Conservation (phyloP, 2,113 vertebrate species). For the Bos javanicus region DNA sequence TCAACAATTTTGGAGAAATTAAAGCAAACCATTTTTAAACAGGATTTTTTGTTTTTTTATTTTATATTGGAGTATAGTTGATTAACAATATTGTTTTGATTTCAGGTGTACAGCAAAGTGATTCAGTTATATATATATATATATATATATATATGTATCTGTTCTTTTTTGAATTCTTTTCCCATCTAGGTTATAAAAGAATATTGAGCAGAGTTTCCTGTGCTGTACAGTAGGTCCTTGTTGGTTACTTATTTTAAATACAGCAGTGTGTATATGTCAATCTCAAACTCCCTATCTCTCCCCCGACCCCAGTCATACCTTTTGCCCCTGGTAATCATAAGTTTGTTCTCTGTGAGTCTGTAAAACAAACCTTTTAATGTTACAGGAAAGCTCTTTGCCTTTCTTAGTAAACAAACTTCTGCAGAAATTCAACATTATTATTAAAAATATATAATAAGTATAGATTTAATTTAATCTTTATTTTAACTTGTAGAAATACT, state of each 20-base stretch:
- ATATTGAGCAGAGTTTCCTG: background rate
- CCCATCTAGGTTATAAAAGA: background rate
- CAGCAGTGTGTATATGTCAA: background rate
- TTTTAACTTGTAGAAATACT: background rate
- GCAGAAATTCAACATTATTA: background rate
- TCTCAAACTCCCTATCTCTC: background rate
- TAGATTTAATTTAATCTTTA: background rate
- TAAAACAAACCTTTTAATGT: background rate
- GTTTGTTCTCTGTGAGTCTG: background rate
- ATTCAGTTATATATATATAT: background rate
- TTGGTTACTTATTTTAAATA: background rate
- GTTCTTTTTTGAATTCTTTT: background rate
- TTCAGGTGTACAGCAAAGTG: background rate
- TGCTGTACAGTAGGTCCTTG: background rate
- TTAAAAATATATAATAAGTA: background rate
- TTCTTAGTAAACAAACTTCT: background rate
- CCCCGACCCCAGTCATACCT: accelerated
- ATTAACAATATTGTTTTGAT: background rate
- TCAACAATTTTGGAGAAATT: background rate
- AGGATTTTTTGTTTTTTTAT: background rate
- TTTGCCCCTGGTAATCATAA: background rate
- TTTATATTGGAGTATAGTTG: background rate
- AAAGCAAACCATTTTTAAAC: background rate
- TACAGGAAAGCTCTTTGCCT: background rate
- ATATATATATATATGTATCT: background rate